Evolutionary conservation across 2,797 vertebrate species (phyloP).

Genomic region (Galago senegalensis): DNA sequence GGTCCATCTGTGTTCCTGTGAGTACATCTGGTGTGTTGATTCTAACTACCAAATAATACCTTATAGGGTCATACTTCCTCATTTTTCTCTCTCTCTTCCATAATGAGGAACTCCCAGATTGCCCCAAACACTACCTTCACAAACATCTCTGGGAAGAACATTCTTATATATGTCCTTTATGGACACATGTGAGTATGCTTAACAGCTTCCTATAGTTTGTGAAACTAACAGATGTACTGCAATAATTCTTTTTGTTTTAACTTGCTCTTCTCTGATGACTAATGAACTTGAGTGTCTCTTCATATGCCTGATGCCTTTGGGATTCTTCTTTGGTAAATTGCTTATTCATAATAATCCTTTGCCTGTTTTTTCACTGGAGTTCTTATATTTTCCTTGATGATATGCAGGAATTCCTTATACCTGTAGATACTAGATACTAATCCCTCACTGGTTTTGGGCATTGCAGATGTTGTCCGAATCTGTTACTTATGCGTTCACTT

Average conservation of each 20-base stretch:
- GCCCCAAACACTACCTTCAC: background rate
- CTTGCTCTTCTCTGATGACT: slow-evolving; percentile 13
- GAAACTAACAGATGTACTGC: background rate
- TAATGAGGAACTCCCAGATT: background rate
- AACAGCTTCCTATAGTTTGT: slow-evolving; percentile 17
- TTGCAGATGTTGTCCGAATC: background rate
- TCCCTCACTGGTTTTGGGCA: background rate
- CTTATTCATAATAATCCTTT: slow-evolving; percentile 12
- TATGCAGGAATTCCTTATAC: background rate
- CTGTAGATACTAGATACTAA: background rate
- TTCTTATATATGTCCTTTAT: background rate
- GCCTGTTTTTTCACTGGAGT: background rate
- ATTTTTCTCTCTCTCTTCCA: background rate
- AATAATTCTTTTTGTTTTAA: slow-evolving; percentile 6
- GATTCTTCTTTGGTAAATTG: background rate
- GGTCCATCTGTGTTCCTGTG: background rate
- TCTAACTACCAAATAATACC: background rate
- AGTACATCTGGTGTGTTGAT: background rate
- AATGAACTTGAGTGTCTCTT: background rate
- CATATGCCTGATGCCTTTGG: background rate
- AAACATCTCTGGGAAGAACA: background rate
- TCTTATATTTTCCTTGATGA: slow-evolving; percentile 24
- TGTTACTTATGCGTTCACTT: slow-evolving; percentile 17
- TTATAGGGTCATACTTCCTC: background rate
- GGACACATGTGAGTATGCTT: background rate